Base-by-base conservation (phyloP, 2,113 vertebrate genomes). In the Phaetusa simplex region DNA sequence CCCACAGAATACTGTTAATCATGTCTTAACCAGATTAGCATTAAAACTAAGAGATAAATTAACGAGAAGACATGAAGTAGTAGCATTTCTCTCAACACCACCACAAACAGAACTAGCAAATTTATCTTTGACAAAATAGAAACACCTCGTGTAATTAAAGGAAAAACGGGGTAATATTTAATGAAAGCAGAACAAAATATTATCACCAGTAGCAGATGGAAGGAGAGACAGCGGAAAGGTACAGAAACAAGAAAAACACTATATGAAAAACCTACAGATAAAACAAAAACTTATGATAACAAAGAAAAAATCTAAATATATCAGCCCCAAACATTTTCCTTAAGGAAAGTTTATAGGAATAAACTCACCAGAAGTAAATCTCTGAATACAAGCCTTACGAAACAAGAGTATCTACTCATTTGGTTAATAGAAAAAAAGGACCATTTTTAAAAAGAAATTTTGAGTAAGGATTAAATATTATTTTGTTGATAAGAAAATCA, bases 21-120 rank as follows among this genome's bases (percentile, higher is more conserved):
- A 94, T 91, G 89, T 93, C 86, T 73, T 95, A 95, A 94, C 83
- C 38, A 89, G 70, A 95, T 91, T 85, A 95, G 83, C 84, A 96
- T 85, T 94, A 89, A 88, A 96, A 84, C 78, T 82, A 91, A 80
- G 94, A 96, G 84, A 94, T 93, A 96, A 97, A 96, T 95, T 95
- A 93, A 94, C 53, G 32, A 88, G 53, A 58, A 94, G 70, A 91
- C 61, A 42, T 82, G 86, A 95, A 94, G 65, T 45, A 93, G 49
- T 59, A 69, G 47, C 10, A 0, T 85, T 90, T 90, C 73, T 92
- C 89, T 56, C 81, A 89, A 95, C 73, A 95, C 70, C 95, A 95
- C 87, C 58, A 96, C 53, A 89, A 95, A 95, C 29, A 91, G 56
- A 87, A 95, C 43, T 22, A 89, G 87, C 53, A 94, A 93, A 95